Base-by-base conservation (phyloP, 2,113 vertebrate species). In the Sula dactylatra region DNA sequence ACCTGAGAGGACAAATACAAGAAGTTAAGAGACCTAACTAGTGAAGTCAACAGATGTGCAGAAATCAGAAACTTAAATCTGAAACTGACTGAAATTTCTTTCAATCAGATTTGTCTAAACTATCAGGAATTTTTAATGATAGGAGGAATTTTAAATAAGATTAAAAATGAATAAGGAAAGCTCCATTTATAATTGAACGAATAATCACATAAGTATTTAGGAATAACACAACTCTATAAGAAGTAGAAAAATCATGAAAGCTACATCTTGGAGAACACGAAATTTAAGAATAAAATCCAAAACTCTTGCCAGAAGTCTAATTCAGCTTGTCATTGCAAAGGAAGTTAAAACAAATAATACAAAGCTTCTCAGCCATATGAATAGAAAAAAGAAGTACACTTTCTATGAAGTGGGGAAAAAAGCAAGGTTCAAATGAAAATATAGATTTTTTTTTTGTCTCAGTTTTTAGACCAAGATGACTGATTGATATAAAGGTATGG, bases 231-330 rank as follows among this genome's bases (percentile, higher is more conserved):
- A 65, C 80, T 93, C 34, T 47, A 83, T 83, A 93, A 93, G 49
- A 73, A 87, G 36, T 54, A 55, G 55, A 89, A 94, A 97, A 89
- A 78, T 54, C 11, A 36, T 27, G 64, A 93, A 77, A 86, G 24
- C 42, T 58, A n/a, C 36, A 49, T 83, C 58, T 81, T 73, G 45
- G 19, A 84, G 59, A 74, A 78, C 4, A 91, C 19, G n/a, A 95
- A 89, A 89, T 86, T 87, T 83, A 89, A 89, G 69, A 93, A 66
- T 71, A 45, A 93, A 93, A 18, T 87, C n/a, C 15, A 66, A 78
- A 93, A 62, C 50, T 49, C 45, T 84, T 93, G 54, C 36, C 81
- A 93, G 64, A 66, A 70, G 21, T 32, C 26, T 91, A 81, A 49
- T 52, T 65, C 45, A 65, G 7, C 21, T 81, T 94, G 71, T 77